These are phyloP conservation scores for Ectemnius lituratus DNA, from an alignment of 2,888 invertebrate genomes.

Conservation along the genomic window DNA sequence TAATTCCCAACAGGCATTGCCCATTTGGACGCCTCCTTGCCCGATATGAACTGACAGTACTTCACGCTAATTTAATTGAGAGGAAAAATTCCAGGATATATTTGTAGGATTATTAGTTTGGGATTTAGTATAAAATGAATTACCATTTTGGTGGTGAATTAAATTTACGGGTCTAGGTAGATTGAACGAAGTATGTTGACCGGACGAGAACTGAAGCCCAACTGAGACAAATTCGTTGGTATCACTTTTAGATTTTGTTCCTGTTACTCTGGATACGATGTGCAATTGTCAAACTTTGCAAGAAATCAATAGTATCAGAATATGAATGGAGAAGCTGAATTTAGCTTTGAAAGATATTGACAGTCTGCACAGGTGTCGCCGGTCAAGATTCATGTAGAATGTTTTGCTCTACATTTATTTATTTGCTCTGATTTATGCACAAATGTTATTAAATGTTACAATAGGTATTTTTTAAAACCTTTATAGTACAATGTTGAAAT, in stretches of 20 bases:
- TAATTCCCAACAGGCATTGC: conserved; percentile 91
- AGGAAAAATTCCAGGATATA: not conserved
- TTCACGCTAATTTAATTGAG: conserved; percentile 83
- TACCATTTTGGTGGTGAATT: conserved; percentile 50
- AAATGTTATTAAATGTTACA: too few relatives aligned
- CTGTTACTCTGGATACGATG: conserved; percentile 42
- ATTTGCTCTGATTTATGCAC: too few relatives aligned
- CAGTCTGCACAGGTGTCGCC: too few relatives aligned
- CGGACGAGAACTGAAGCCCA: conserved; percentile 24
- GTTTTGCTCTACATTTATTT: too few relatives aligned
- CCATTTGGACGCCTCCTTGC: conserved; percentile 92
- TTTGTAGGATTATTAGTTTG: not conserved
- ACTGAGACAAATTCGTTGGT: conserved; percentile 38
- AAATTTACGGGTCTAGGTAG: conserved; percentile 20
- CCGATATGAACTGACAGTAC: conserved; percentile 92
- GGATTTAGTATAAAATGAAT: conserved; percentile 6
- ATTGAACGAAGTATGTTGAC: conserved; percentile 40
- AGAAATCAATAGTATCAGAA: too few relatives aligned
- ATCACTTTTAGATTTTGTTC: conserved; percentile 45
- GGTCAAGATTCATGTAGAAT: too few relatives aligned
- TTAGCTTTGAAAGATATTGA: too few relatives aligned
- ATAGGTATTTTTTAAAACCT: too few relatives aligned
- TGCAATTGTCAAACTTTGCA: not conserved
- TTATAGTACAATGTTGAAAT: too few relatives aligned
- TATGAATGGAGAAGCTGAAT: too few relatives aligned